Base-by-base conservation (phyloP, 1,140 invertebrate genomes). In the Zaprionus camerounensis region DNA sequence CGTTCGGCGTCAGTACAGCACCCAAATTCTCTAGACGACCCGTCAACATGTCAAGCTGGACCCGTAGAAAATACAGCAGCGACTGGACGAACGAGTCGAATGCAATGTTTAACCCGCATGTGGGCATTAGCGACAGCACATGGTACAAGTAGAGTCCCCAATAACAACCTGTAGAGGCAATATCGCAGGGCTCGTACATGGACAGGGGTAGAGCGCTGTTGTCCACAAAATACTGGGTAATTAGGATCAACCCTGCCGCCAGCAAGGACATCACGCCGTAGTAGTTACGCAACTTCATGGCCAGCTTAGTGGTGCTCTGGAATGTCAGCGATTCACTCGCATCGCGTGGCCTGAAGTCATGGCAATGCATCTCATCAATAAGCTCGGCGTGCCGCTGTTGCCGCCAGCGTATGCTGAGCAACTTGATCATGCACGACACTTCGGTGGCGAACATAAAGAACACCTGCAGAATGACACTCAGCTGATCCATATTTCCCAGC, bases 401-500 rank as follows among this genome's bases (percentile, higher is more conserved):
- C 12, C 69, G 34, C 2, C 76, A 5, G 31, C 56, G 75, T 2
- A 92, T n/a, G 20, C 53, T 76, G 22, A 91, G 22, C 20, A 82
- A 44, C 57, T 92, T 92, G 7, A 62, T 53, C 82, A 92, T 68
- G 58, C 81, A 86, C 5, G 80, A 78, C 26, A 91, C 51, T 26
- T 80, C 77, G 7, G 91, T 92, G 73, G 80, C 76, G 15, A 87
- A 91, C 61, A 92, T 80, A 13, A 82, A 87, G 59, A 92, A 87
- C 15, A 92, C 88, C 5, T 90, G 78, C 3, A 92, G 58, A 20
- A 92, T 73, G 34, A 87, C 77, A 11, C 63, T 59, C 22, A 92
- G 13, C 36, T 78, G 58, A 20, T 72, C 72, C 12, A 92, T 67
- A 31, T 81, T 75, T 24, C 44, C 62, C 9, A 79, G 0, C 4